phyloP scores from a whole-genome alignment of 2,888 invertebrate genomes.

The Eueremaeus valkanovi region DNA sequence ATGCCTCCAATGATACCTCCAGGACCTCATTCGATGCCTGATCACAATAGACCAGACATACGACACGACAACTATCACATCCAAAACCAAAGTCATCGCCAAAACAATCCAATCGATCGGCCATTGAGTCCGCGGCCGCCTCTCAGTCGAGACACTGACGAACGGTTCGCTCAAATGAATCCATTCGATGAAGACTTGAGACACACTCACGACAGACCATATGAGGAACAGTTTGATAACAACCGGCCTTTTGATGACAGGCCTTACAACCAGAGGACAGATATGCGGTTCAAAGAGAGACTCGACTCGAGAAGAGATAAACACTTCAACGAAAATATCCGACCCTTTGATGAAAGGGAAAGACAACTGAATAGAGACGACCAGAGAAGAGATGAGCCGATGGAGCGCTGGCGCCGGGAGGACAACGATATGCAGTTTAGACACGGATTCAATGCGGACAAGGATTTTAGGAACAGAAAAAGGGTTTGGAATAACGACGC shows the following conservation, averaged over 20 bases:
- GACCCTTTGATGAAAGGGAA: too few species aligned
- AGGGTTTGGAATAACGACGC: background rate
- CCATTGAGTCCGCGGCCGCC: background rate
- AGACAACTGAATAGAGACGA: slow-evolving; percentile 9
- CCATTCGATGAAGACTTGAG: slow-evolving; percentile 17
- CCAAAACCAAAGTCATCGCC: background rate
- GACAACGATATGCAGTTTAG: background rate
- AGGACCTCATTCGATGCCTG: background rate
- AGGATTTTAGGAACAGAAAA: slow-evolving; percentile 7
- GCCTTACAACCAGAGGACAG: background rate
- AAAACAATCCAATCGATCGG: background rate
- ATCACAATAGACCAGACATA: background rate
- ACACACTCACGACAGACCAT: background rate
- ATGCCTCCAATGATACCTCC: background rate
- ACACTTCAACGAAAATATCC: background rate
- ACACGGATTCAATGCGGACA: background rate
- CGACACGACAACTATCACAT: background rate
- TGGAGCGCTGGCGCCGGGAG: background rate
- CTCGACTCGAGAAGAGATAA: background rate
- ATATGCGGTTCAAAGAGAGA: background rate
- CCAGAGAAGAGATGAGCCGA: slow-evolving; percentile 12
- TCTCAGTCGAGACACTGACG: slow-evolving; percentile 13
- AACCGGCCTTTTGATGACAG: too few species aligned
- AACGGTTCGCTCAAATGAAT: slow-evolving; percentile 16
- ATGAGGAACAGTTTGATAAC: slow-evolving; percentile 3